Evolutionary conservation across 2,797 vertebrate species (phyloP).

Genomic region (Siniperca scherzeri): DNA sequence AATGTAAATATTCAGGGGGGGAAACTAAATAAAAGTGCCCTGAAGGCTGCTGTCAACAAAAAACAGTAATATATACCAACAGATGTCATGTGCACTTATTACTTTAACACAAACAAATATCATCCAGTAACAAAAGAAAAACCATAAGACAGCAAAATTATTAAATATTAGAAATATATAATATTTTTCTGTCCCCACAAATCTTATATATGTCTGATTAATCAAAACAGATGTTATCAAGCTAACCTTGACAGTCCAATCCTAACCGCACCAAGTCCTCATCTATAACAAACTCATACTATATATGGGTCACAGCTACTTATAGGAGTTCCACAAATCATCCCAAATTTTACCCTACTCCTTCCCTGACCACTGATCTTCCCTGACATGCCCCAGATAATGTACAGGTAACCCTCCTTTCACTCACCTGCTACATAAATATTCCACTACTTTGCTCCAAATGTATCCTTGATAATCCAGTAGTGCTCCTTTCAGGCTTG

Average conservation of each 20-base stretch:
- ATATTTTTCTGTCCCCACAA: not conserved
- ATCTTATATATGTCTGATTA: not conserved
- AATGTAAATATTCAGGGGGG: not conserved
- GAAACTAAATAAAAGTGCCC: not conserved
- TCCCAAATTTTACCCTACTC: constrained; percentile 5
- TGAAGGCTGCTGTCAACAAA: not conserved
- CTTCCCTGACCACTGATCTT: constrained; percentile 9
- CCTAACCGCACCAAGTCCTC: not conserved
- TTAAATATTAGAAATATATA: no score
- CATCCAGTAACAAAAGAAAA: not conserved
- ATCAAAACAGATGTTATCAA: not conserved
- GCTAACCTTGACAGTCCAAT: not conserved
- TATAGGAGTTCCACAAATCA: constrained; percentile 9
- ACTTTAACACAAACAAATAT: not conserved
- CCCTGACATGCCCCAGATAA: not conserved
- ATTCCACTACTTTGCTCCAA: constrained; percentile 14
- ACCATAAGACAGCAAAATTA: no score
- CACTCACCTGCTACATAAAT: constrained; percentile 14
- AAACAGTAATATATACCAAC: not conserved
- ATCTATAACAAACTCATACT: not conserved
- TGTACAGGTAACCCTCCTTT: constrained; percentile 18
- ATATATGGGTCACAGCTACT: not conserved
- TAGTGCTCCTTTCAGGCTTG: constrained; percentile 16
- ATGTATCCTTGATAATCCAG: constrained; percentile 2
- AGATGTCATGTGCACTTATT: not conserved